phyloP scores from a whole-genome alignment of 2,113 vertebrate genomes.

The Thymallus thymallus region DNA sequence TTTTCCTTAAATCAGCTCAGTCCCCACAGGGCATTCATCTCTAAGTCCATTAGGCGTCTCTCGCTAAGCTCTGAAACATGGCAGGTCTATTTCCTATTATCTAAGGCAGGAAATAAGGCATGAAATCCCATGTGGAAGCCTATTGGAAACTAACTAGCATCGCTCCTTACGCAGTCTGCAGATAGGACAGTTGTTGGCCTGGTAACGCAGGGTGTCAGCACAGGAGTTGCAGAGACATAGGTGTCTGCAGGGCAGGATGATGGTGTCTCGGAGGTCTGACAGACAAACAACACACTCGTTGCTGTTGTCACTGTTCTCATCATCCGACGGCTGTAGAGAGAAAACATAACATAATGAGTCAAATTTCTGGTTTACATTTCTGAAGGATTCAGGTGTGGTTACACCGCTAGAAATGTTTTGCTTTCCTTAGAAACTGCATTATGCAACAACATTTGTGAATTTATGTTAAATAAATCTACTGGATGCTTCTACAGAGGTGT shows the following conservation, averaged over 20 bases:
- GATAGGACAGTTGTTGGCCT: conserved; percentile 98
- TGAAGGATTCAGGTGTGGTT: too few species aligned
- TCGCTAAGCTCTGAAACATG: not conserved
- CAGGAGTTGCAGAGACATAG: conserved; percentile 94
- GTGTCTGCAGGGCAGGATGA: conserved; percentile 93
- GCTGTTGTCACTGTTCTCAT: conserved; percentile 97
- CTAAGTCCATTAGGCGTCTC: not conserved
- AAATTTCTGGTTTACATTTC: too few species aligned
- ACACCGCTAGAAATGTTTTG: not conserved
- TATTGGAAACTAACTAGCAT: not conserved
- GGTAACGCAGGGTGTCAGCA: conserved; percentile 93
- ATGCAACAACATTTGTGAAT: too few species aligned
- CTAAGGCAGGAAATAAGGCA: not conserved
- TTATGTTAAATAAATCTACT: too few species aligned
- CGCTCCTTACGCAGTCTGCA: conserved; percentile 89
- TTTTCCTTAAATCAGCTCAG: not conserved
- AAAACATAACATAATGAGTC: too few species aligned
- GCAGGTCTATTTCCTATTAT: too few species aligned
- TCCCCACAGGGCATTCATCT: not conserved
- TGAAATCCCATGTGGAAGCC: not conserved
- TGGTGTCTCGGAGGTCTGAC: conserved; percentile 90
- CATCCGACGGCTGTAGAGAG: conserved; percentile 82
- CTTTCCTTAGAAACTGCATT: too few species aligned
- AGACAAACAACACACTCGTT: conserved; percentile 96
- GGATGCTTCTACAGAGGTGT: not conserved